Percentiles rank a stretch among this genome's conserved stretches.
These are phyloP conservation scores for Gymnocephalus cernua DNA, from an alignment of 2,113 vertebrate species.

Conservation along the genomic window DNA sequence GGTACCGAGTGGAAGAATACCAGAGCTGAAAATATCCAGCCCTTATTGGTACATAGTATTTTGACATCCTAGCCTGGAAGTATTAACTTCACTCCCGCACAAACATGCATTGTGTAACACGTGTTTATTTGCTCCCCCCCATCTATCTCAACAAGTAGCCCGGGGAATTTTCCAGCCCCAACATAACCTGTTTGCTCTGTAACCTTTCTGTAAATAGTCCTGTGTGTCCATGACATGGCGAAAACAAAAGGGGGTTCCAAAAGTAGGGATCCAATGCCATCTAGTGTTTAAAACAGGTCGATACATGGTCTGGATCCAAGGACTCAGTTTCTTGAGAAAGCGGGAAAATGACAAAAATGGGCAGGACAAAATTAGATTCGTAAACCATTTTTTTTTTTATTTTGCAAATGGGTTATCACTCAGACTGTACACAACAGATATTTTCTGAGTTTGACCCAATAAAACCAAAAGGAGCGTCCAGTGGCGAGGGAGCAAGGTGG, in stretches of 20 bases:
- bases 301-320: conserved; percentile 2
- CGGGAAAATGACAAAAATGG: conserved; percentile 48
- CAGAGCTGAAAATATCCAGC: conserved; percentile 63
- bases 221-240: conserved; percentile 65
- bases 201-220: conserved; percentile 71
- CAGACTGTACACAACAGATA: conserved; percentile 95
- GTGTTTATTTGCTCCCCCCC: conserved; percentile 46
- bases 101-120: conserved; percentile 56
- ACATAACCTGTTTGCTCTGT: conserved; percentile 66
- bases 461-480: conserved; percentile 91
- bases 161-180: conserved; percentile 36
- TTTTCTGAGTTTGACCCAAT: conserved; percentile 89
- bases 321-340: not conserved
- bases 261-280: conserved; percentile 24
- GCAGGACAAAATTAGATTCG: conserved; percentile 89
- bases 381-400: conserved; percentile 78
- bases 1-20: conserved; percentile 11
- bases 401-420: conserved; percentile 90
- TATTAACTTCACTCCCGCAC: conserved; percentile 51
- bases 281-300: conserved; percentile 35
- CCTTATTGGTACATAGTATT: conserved; percentile 41
- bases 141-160: conserved; percentile 25
- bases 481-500: conserved; percentile 87
- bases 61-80: conserved; percentile 48
- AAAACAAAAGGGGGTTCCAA: conserved; percentile 26